phyloP scores from a whole-genome alignment of 2,888 invertebrate genomes.

The Phortica magna region DNA sequence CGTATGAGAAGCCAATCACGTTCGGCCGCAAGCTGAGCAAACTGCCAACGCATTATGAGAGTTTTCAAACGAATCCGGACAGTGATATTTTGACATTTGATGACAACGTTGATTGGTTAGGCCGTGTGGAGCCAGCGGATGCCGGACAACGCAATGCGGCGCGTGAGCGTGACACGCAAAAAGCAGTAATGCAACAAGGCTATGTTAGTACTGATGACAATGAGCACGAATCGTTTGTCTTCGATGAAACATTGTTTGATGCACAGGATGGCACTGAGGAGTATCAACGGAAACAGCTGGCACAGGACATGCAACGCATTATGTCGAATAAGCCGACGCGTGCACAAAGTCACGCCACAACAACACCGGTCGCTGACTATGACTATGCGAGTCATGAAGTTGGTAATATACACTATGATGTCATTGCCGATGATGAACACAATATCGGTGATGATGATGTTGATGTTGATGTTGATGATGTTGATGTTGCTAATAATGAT shows the following conservation, averaged over 20 bases:
- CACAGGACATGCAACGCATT: constrained; percentile 77
- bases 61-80: constrained; percentile 73
- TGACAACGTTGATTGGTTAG: constrained; percentile 64
- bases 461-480: constrained; percentile 18
- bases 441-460: constrained; percentile 35
- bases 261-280: constrained; percentile 68
- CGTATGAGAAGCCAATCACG: constrained; percentile 59
- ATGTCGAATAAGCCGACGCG: constrained; percentile 73
- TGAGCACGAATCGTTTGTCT: constrained; percentile 54
- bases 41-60: constrained; percentile 72
- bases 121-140: constrained; percentile 59
- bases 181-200: constrained; percentile 21
- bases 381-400: constrained; percentile 34
- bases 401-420: not conserved
- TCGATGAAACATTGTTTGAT: constrained; percentile 69
- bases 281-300: constrained; percentile 75
- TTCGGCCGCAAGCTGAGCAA: constrained; percentile 64
- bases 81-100: constrained; percentile 72
- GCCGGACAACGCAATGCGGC: constrained; percentile 43
- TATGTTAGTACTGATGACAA: not conserved
- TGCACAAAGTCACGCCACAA: not conserved
- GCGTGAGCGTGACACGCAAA: constrained; percentile 12
- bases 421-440: not conserved
- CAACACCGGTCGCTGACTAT: constrained; percentile 28
- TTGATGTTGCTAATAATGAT: constrained; percentile 17